Evolutionary conservation across 2,113 vertebrate species (phyloP).

Genomic region (Stictonetta naevosa): DNA sequence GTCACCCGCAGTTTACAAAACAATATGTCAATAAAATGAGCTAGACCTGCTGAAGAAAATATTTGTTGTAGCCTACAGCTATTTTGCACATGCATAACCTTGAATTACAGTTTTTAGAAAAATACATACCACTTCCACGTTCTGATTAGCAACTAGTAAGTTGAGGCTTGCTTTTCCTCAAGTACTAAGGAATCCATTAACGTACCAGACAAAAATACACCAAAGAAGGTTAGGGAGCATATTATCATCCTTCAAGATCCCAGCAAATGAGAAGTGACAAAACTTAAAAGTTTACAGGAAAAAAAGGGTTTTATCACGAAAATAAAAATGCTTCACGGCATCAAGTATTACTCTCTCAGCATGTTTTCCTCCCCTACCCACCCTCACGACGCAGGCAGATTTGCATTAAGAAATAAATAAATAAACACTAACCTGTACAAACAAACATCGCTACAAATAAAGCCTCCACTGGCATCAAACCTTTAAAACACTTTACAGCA

Average conservation of each 20-base stretch:
- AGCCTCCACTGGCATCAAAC: background rate
- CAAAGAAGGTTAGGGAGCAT: constrained; percentile 1
- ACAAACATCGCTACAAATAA: background rate
- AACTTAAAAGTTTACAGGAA: background rate
- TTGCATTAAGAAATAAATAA: background rate
- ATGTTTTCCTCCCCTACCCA: background rate
- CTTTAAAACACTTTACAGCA: background rate
- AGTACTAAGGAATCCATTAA: constrained; percentile 41
- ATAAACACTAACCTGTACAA: background rate
- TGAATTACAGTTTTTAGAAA: constrained; percentile 29
- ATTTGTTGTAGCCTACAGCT: constrained; percentile 66
- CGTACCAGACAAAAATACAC: constrained; percentile 28
- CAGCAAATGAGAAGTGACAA: constrained; percentile 40
- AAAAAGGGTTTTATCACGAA: background rate
- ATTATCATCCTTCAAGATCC: background rate
- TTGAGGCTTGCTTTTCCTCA: constrained; percentile 8
- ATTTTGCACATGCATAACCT: constrained; percentile 56
- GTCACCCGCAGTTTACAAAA: constrained; percentile 71
- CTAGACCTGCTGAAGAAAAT: constrained; percentile 57
- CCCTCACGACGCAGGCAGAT: background rate
- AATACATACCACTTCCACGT: background rate
- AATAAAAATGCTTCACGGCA: background rate
- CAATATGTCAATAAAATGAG: constrained; percentile 71
- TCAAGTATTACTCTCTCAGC: background rate
- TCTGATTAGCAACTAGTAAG: constrained; percentile 24